These are phyloP conservation scores for Esox masquinongy DNA, from an alignment of 2,797 vertebrate species.

Conservation along the genomic window DNA sequence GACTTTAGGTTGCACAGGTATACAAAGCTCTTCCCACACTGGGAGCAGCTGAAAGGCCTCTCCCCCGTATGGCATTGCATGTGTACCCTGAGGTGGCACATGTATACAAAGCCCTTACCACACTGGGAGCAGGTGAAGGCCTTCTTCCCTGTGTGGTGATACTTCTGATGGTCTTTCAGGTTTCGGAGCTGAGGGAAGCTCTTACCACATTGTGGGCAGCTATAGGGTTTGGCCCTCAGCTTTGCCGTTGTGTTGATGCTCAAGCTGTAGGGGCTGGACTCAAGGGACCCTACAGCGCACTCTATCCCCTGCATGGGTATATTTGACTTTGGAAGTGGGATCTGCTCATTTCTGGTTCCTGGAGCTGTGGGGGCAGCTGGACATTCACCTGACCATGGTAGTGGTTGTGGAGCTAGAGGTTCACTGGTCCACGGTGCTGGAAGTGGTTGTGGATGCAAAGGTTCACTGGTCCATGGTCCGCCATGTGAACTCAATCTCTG, in stretches of 20 bases:
- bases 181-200: conserved; percentile 26
- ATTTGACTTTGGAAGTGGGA: neutral
- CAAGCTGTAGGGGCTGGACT: neutral
- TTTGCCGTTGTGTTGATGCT: neutral
- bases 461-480: neutral
- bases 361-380: neutral
- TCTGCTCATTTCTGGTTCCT: neutral
- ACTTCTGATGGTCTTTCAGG: conserved; percentile 31
- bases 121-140: conserved; percentile 30
- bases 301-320: neutral
- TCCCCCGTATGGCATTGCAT: conserved; percentile 35
- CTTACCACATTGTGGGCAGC: conserved; percentile 35
- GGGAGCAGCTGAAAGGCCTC: conserved; percentile 70
- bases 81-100: conserved; percentile 38
- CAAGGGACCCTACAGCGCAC: neutral
- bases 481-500: neutral
- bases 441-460: neutral
- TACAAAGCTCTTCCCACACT: conserved; percentile 73
- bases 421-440: neutral
- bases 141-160: conserved; percentile 32
- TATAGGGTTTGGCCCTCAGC: conserved; percentile 6
- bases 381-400: neutral
- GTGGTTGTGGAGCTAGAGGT: neutral
- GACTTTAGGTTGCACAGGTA: conserved; percentile 74
- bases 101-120: conserved; percentile 37